Evolutionary conservation across 2,113 vertebrate species (phyloP), one percentile per base, ranked within the genome.

Genomic region (Osmerus mordax): DNA sequence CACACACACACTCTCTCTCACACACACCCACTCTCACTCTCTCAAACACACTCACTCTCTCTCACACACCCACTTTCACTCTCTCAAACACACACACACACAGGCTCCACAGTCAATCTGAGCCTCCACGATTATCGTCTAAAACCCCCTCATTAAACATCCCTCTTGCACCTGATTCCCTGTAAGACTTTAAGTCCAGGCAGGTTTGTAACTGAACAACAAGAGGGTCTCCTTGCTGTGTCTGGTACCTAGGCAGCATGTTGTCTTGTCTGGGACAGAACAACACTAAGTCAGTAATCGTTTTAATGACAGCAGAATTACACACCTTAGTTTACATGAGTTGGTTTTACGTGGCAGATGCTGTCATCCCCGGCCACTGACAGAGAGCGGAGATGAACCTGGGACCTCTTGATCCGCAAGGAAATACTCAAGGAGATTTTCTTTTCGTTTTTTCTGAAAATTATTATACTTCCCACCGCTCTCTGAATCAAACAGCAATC

Each of bases 391-490:
- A 47, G 41, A 47, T 47, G 25, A 12, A 47, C 41, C 41, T 47
- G 41, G 8, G 41, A 47, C 8, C 9, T 47, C 9, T 9, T 11
- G 41, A 47, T 47, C 1, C 41, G 9, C 5, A 4, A 12, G 41
- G 41, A 47, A 47, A 47, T 7, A 2, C 41, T 47, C 41, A n/a
- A n/a, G n/a, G n/a, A 11, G 70, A 67, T 52, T 65, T 75, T 71
- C 80, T 86, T 86, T 73, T 36, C 0, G 4, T 15, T 63, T 82
- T 84, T 74, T 47, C 80, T 47, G 55, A 56, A 67, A 64, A 81
- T 80, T 86, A 83, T 85, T 79, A 87, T 82, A 82, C 75, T 67
- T 15, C 3, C 70, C 81, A 83, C 77, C 67, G 69, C 73, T 77
- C 77, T 73, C 59, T 28, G 63, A 71, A 78, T 66, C n/a, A 82